These are phyloP conservation scores for Heliconius melpomene DNA, from an alignment of 1,140 invertebrate species.

Conservation along the genomic window DNA sequence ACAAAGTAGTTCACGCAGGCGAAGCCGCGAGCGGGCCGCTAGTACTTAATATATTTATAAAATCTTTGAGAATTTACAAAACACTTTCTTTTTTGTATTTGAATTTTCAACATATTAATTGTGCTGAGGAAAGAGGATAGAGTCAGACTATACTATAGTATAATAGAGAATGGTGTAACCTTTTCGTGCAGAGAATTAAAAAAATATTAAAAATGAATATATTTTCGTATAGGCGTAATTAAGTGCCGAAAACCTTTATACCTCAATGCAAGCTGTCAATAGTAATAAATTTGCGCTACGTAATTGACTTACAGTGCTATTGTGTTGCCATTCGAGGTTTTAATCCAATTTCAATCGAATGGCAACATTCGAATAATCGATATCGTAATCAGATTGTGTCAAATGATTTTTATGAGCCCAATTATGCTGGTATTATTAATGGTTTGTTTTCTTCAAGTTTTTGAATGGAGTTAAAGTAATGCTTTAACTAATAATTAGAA, in stretches of 20 bases:
- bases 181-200: too few relatives aligned
- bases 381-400: slow-evolving; percentile 21
- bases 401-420: not conserved
- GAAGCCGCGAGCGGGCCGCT: too few relatives aligned
- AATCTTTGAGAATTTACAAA: too few relatives aligned
- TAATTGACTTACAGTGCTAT: slow-evolving; percentile 18
- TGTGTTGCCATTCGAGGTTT: slow-evolving; percentile 24
- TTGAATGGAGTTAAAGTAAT: not conserved
- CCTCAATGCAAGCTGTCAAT: slow-evolving; percentile 9
- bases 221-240: not conserved
- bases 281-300: slow-evolving; percentile 7
- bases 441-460: not conserved
- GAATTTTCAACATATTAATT: too few relatives aligned
- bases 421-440: not conserved
- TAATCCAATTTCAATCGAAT: slow-evolving; percentile 21
- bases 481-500: not conserved
- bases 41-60: too few relatives aligned
- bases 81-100: too few relatives aligned
- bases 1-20: too few relatives aligned
- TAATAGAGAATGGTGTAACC: too few relatives aligned
- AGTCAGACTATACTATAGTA: too few relatives aligned
- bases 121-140: too few relatives aligned
- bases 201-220: not conserved
- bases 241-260: not conserved
- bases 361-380: slow-evolving; percentile 18